Evolutionary conservation across 1,140 invertebrate genomes (phyloP).

Genomic region (Cataglyphis hispanica): DNA sequence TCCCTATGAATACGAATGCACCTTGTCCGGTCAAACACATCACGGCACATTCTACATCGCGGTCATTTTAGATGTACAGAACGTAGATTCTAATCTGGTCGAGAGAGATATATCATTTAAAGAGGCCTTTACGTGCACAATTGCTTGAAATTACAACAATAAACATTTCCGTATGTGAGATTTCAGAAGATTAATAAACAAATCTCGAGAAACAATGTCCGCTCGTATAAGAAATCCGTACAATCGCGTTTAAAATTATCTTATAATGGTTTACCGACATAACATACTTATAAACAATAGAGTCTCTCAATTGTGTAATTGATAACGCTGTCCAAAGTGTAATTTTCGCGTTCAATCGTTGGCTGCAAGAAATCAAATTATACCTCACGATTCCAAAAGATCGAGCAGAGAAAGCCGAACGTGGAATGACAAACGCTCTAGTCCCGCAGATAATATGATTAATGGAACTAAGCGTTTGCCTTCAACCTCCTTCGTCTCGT

Average conservation of each 20-base stretch:
- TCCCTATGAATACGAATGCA: slow-evolving; percentile 75
- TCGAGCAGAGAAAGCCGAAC: slow-evolving; percentile 24
- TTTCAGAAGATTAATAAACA: not conserved
- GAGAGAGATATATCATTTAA: not conserved
- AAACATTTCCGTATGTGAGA: not conserved
- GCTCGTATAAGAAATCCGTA: not conserved
- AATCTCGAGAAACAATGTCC: not conserved
- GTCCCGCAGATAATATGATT: slow-evolving; percentile 79
- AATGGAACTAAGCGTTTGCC: slow-evolving; percentile 76
- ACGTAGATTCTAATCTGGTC: not conserved
- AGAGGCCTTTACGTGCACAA: not conserved
- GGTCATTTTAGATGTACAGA: not conserved
- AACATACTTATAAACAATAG: not conserved
- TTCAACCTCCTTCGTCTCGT: slow-evolving; percentile 28
- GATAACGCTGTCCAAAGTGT: not conserved
- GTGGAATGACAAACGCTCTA: slow-evolving; percentile 69
- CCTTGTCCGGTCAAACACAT: slow-evolving; percentile 60
- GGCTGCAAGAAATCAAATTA: slow-evolving; percentile 41
- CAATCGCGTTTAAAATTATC: not conserved
- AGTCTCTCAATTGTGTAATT: not conserved
- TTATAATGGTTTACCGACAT: not conserved
- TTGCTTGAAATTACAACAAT: not conserved
- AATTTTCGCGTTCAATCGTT: not conserved
- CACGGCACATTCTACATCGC: not conserved
- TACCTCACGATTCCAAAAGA: slow-evolving; percentile 19